Base-by-base conservation (phyloP, 2,888 invertebrate genomes). In the Frankliniella intonsa region DNA sequence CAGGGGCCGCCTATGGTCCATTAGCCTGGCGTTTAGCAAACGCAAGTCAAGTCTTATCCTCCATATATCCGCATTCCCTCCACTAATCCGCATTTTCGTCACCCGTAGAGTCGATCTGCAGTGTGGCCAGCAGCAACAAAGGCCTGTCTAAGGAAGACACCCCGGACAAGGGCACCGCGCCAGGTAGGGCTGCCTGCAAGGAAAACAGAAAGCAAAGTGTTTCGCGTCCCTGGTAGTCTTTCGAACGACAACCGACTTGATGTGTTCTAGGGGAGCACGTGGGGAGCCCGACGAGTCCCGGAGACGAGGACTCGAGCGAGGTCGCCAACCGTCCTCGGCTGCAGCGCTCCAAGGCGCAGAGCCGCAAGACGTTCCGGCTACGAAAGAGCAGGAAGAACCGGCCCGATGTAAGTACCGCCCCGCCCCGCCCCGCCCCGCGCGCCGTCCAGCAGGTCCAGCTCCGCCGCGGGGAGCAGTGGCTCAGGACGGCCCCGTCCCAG, bases 271-370 rank as follows among this genome's bases (percentile, higher is more conserved):
- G 94, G 80, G 95, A 95, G 88, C 94, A 94, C 0, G 88, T 94
- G 38, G 38, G 38, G 83, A 94, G 94, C 80, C 95, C 95, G 27
- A 92, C 90, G 85, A 93, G 92, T 87, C 93, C 92, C 50, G 91
- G 89, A 69, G 93, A 92, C 86, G 93, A 92, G 85, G 92, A 92
- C 85, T 92, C 92, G 1, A 92, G 92, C 27, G 92, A 92, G 86
- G 90, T 87, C 69, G 88, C 88, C 86, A 87, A 90, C 88, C 89
- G 91, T 86, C 93, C 94, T 55, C 90, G 96, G 8, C 90, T 98
- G 83, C 98, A 98, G 87, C 91, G 98, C 27, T 94, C 97, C 82
- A 97, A 97, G 89, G 97, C 96, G 62, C 97, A 96, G 86, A 97
- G 97, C 86, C 92, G 97, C 86, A 97, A 96, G 89, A 97, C 97